phyloP scores from a whole-genome alignment of 2,888 invertebrate genomes.

The Protophormia terraenovae region DNA sequence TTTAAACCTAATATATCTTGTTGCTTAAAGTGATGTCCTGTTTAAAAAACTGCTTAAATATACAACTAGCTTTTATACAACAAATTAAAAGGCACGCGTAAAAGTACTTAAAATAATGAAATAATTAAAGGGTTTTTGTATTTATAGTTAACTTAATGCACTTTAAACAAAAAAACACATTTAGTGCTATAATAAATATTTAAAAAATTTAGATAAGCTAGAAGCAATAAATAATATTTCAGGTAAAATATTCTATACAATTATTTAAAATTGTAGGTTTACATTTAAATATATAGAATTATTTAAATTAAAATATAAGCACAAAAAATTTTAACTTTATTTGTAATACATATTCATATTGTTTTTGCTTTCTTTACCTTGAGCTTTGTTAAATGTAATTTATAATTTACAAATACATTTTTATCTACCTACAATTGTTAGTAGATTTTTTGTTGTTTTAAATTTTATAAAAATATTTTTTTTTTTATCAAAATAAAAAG shows the following conservation, averaged over 20 bases:
- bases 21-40: conserved; percentile 29
- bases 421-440: background rate
- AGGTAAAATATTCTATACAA: background rate
- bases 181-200: conserved; percentile 6
- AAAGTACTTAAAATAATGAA: conserved; percentile 61
- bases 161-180: conserved; percentile 31
- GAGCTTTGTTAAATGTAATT: conserved; percentile 7
- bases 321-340: background rate
- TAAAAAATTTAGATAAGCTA: background rate
- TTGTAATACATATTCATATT: background rate
- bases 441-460: background rate
- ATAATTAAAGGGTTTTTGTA: conserved; percentile 54
- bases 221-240: conserved; percentile 8
- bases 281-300: conserved; percentile 13
- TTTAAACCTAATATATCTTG: conserved; percentile 50
- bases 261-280: conserved; percentile 32
- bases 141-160: background rate
- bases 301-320: background rate
- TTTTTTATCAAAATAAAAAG: background rate
- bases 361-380: conserved; percentile 29
- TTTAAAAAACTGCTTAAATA: background rate
- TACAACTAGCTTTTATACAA: conserved; percentile 11
- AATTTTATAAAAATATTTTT: background rate
- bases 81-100: conserved; percentile 64
- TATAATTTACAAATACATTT: conserved; percentile 2